Evolutionary conservation across 1,140 invertebrate genomes (phyloP), one percentile per base, ranked within the genome.

Genomic region (Drosophila burlai): DNA sequence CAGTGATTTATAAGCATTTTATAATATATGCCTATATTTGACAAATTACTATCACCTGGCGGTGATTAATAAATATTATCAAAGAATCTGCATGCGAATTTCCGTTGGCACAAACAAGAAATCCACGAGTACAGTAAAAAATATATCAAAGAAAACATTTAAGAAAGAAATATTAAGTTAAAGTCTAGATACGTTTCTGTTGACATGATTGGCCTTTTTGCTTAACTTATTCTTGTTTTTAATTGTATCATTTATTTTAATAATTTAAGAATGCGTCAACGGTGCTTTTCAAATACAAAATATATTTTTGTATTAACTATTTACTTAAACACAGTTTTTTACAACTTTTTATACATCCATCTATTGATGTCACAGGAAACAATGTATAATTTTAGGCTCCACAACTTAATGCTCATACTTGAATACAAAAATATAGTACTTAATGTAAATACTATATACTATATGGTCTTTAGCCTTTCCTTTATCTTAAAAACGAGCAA

Each of bases 11-110:
- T 34, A 43, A 46, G 16, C 42, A 21, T 18, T 7, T 10, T 8
- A 16, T 40, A 29, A 63, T 26, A n/a, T 18, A 15, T 58, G 18
- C 21, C 31, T 62, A 57, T 58, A 34, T 62, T 57, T 16, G 3
- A 8, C 3, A 7, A 54, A 29, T 60, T n/a, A 15, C 10, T 9
- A 55, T 55, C 21, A 24, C 10, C 11, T 16, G 34, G 4, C 16
- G n/a, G 10, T 62, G 46, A 62, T 18, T 15, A 54, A 54, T 10
- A 26, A 26, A 18, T 29, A 54, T 55, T 38, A 38, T 57, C 21
- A 38, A 16, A 21, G 4, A 34, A 52, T 8, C 24, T 61, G 18
- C 13, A 34, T 34, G n/a, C n/a, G 15, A n/a, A 61, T 29, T 62
- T 62, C 60, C 60, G 60, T n/a, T 38, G 7, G 0, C 15, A 38